Evolutionary conservation across 2,113 vertebrate genomes (phyloP).

Genomic region (Amblyopsis rosae): DNA sequence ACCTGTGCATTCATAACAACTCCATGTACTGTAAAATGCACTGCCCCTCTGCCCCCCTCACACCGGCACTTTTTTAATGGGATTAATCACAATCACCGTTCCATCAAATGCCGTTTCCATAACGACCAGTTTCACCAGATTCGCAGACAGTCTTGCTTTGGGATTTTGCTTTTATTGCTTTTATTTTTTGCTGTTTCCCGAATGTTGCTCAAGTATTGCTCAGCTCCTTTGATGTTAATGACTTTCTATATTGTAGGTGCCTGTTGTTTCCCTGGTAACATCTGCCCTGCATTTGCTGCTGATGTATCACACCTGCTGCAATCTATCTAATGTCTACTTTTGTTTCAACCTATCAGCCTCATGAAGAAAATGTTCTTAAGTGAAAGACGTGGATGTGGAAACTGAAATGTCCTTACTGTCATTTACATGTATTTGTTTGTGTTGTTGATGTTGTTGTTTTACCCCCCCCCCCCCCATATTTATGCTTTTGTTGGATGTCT

Average conservation of each 20-base stretch:
- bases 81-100: constrained; percentile 47
- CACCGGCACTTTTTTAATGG: constrained; percentile 29
- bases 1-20: constrained; percentile 55
- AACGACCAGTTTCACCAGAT: constrained; percentile 42
- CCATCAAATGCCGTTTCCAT: constrained; percentile 54
- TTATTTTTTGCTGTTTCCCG: constrained; percentile 23
- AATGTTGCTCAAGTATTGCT: constrained; percentile 37
- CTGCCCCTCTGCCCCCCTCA: constrained; percentile 15
- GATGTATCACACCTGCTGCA: constrained; percentile 48
- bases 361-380: constrained; percentile 1
- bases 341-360: constrained; percentile 47
- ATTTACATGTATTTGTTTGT: not conserved
- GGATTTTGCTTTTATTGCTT: constrained; percentile 17
- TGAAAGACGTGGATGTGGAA: not conserved
- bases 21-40: constrained; percentile 73
- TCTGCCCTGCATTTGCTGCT: constrained; percentile 54
- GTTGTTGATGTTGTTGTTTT: not conserved
- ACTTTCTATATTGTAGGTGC: constrained; percentile 48
- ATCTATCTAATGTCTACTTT: constrained; percentile 54
- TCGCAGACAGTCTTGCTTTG: constrained; percentile 10
- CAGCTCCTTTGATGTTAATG: constrained; percentile 60
- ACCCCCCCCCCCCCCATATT: not conserved
- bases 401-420: not conserved
- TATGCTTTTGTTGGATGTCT: constrained; percentile 9
- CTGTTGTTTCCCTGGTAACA: constrained; percentile 59